Conservation (phyloP, 1,140 invertebrate genomes). For the Dufourea novaeangliae region DNA sequence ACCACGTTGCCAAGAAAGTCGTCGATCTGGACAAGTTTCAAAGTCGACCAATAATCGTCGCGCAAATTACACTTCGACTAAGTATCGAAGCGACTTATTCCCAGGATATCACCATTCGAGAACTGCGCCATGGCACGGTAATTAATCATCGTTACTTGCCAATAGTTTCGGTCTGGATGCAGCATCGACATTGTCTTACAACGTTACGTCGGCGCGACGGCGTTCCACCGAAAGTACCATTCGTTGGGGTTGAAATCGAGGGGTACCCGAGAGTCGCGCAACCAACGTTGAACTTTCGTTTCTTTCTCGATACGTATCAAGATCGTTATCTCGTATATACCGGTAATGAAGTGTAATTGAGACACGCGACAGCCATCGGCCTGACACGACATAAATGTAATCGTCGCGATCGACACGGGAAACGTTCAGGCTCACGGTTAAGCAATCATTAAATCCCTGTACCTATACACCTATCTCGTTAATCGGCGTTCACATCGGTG, state of each 20-base stretch:
- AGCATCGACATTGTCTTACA: constrained; percentile 9
- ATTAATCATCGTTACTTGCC: constrained; percentile 59
- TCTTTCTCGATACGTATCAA: neutral
- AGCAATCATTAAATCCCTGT: no score
- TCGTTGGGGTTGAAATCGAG: neutral
- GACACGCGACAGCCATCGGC: constrained; percentile 15
- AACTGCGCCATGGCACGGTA: constrained; percentile 25
- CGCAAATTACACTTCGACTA: constrained; percentile 40
- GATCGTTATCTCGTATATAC: neutral
- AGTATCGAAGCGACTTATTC: constrained; percentile 4
- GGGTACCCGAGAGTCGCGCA: no score
- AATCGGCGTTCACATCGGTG: constrained; percentile 36
- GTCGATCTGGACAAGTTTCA: neutral
- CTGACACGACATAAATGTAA: constrained; percentile 7
- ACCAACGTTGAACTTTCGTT: no score
- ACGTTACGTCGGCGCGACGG: no score
- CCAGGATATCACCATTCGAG: constrained; percentile 46
- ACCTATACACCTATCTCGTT: neutral
- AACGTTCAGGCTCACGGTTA: neutral
- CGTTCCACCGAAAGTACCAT: neutral
- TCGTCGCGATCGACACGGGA: constrained; percentile 21
- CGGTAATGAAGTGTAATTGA: constrained; percentile 18
- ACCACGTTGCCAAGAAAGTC: constrained; percentile 4
- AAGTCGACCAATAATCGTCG: constrained; percentile 39
- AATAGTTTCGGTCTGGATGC: constrained; percentile 51